Evolutionary conservation across 2,888 invertebrate genomes (phyloP).

Genomic region (Tubulanus polymorphus): DNA sequence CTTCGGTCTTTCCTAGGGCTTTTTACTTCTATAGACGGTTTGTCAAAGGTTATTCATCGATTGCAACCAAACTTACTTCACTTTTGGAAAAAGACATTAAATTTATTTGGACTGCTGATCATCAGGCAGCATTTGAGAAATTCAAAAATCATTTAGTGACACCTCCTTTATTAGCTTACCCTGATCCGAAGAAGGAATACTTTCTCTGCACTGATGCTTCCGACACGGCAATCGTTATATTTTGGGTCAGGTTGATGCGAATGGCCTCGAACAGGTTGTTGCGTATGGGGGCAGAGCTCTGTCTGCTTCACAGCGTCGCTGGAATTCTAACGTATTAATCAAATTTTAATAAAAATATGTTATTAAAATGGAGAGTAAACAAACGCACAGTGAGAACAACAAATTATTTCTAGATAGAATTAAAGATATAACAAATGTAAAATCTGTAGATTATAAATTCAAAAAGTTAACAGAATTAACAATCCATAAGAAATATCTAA

Average conservation of each 20-base stretch:
- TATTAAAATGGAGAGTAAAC: too few species aligned
- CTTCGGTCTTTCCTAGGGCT: slow-evolving; percentile 18
- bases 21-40: slow-evolving; percentile 48
- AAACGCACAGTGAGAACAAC: too few species aligned
- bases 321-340: too few species aligned
- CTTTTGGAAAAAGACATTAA: slow-evolving; percentile 30
- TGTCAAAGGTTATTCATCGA: slow-evolving; percentile 32
- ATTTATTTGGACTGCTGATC: slow-evolving; percentile 32
- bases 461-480: too few species aligned
- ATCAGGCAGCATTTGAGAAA: slow-evolving; percentile 34
- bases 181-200: slow-evolving; percentile 20
- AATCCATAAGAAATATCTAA: too few species aligned
- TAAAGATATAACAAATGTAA: too few species aligned
- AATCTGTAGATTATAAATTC: too few species aligned
- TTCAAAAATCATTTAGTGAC: slow-evolving; percentile 28
- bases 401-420: too few species aligned
- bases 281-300: slow-evolving; percentile 22
- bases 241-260: slow-evolving; percentile 19
- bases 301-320: slow-evolving; percentile 14
- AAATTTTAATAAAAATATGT: too few species aligned
- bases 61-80: slow-evolving; percentile 34
- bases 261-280: slow-evolving; percentile 15
- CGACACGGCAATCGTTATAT: slow-evolving; percentile 21
- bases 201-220: slow-evolving; percentile 21
- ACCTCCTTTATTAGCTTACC: slow-evolving; percentile 22